Percentiles rank a stretch among this genome's conserved stretches.
Evolutionary conservation across 2,888 invertebrate species (phyloP).

Genomic region (Melanargia galathea): DNA sequence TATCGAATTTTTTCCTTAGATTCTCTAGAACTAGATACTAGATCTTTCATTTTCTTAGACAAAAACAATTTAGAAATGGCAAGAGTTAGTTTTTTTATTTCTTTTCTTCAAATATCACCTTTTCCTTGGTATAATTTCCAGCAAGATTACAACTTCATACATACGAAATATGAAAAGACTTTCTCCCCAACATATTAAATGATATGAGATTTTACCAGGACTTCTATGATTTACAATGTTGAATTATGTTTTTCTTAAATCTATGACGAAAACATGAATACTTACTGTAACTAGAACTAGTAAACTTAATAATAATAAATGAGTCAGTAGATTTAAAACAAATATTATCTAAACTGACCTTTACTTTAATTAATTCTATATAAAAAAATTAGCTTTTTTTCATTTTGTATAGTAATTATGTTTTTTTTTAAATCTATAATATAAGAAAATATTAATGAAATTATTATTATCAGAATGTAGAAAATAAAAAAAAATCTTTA

Average conservation of each 20-base stretch:
- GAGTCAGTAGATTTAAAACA: conserved; percentile 29
- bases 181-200: too few species aligned
- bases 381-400: neutral
- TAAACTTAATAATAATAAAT: conserved; percentile 1
- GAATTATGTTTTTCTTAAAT: conserved; percentile 1
- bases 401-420: neutral
- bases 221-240: neutral
- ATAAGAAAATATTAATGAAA: conserved; percentile 12
- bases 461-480: conserved; percentile 18
- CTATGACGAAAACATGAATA: conserved; percentile 1
- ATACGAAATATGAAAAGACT: too few species aligned
- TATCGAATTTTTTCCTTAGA: too few species aligned
- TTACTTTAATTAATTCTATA: conserved; percentile 12
- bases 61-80: too few species aligned
- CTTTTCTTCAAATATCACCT: too few species aligned
- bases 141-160: too few species aligned
- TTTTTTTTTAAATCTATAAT: conserved; percentile 7
- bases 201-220: too few species aligned
- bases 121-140: too few species aligned
- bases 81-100: too few species aligned
- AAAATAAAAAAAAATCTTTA: conserved; percentile 44
- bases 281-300: conserved; percentile 1
- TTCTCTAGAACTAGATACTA: too few species aligned
- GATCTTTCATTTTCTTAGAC: too few species aligned
- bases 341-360: conserved; percentile 31